Percentiles rank a stretch among this genome's conserved stretches.
phyloP scores from a whole-genome alignment of 35 echinoderm and acorn worm genomes.

The Acanthaster planci region DNA sequence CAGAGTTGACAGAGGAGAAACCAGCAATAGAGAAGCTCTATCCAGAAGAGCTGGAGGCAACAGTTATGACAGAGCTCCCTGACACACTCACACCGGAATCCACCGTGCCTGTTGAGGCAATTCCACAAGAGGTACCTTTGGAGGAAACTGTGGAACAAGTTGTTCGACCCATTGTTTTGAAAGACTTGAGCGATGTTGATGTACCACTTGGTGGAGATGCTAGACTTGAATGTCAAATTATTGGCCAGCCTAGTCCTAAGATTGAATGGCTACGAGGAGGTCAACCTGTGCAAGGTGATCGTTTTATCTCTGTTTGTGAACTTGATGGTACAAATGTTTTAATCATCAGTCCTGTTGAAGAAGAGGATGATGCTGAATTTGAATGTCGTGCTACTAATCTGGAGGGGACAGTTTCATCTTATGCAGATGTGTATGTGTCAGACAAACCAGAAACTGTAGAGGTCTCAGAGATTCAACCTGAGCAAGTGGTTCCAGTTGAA shows the following conservation, averaged over 20 bases:
- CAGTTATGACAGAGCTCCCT: neutral
- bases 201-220: slow-evolving; percentile 43
- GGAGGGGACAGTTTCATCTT: slow-evolving; percentile 80
- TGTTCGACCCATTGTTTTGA: slow-evolving; percentile 42
- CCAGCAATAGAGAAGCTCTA: slow-evolving; percentile 17
- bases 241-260: slow-evolving; percentile 51
- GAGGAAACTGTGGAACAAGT: slow-evolving; percentile 43
- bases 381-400: slow-evolving; percentile 85
- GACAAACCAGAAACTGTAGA: slow-evolving; percentile 45
- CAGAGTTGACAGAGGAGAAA: slow-evolving; percentile 23
- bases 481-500: slow-evolving; percentile 39
- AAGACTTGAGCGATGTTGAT: slow-evolving; percentile 61
- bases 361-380: slow-evolving; percentile 89
- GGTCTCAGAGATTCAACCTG: slow-evolving; percentile 19
- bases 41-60: slow-evolving; percentile 31
- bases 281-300: slow-evolving; percentile 58
- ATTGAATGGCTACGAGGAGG: slow-evolving; percentile 62
- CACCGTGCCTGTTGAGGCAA: slow-evolving; percentile 25
- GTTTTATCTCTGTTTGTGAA: slow-evolving; percentile 59
- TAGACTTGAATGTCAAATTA: slow-evolving; percentile 62
- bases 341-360: slow-evolving; percentile 60
- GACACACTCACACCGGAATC: slow-evolving; percentile 48
- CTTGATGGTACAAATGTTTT: slow-evolving; percentile 53
- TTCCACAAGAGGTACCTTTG: neutral
- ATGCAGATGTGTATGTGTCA: slow-evolving; percentile 79